A percentile compares a stretch with the other conserved stretches of the same genome.
Conservation (phyloP, 2,797 vertebrate species). For the Schizopygopsis pylzovi region DNA sequence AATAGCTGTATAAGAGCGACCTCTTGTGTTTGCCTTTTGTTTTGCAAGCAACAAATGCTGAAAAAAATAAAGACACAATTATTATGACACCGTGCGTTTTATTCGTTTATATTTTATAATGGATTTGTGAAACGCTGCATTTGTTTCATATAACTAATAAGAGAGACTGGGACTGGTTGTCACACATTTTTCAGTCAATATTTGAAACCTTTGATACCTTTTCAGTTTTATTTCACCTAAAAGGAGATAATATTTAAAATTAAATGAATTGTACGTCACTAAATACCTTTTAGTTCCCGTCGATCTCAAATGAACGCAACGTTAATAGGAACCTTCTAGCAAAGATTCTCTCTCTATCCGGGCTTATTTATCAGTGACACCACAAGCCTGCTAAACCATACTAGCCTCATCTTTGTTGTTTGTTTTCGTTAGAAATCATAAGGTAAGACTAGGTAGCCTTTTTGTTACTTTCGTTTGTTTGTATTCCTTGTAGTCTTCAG, state of each 20-base stretch:
- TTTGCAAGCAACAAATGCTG: background rate
- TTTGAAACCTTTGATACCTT: background rate
- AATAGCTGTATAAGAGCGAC: constrained; percentile 48
- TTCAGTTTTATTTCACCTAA: background rate
- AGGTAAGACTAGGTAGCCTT: background rate
- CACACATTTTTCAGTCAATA: background rate
- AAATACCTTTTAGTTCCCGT: no score
- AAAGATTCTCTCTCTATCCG: background rate
- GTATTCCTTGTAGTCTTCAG: background rate
- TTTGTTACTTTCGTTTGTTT: background rate
- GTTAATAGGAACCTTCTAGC: constrained; percentile 17
- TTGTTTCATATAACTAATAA: background rate
- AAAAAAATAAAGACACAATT: background rate
- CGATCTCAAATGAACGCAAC: background rate
- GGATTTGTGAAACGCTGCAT: background rate
- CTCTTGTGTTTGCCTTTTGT: constrained; percentile 49
- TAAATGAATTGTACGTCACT: background rate
- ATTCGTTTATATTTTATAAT: background rate
- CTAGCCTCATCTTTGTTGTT: background rate
- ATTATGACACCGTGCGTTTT: background rate
- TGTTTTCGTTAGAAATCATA: background rate
- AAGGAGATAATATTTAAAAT: background rate
- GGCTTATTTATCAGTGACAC: constrained; percentile 44
- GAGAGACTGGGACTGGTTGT: background rate
- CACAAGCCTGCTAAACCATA: background rate